Conservation (phyloP, 2,113 vertebrate genomes). For the Leptosomus discolor region DNA sequence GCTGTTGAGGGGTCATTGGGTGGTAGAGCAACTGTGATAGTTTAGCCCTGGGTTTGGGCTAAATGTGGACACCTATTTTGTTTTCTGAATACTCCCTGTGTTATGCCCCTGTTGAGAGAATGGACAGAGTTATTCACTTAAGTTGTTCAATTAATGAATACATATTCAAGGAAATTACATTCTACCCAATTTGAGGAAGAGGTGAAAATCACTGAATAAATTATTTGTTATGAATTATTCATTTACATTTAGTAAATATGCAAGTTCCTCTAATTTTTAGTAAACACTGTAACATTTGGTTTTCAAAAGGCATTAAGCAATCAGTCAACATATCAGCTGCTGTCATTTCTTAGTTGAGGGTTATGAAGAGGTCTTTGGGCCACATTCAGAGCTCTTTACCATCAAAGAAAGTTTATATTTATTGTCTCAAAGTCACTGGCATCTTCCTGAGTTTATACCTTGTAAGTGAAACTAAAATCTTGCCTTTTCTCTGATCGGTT, state of each 20-base stretch:
- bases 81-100: background rate
- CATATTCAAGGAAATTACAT: constrained; percentile 23
- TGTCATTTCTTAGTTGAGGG: background rate
- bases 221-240: constrained; percentile 50
- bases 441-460: background rate
- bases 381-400: background rate
- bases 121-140: background rate
- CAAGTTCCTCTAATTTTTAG: constrained; percentile 2
- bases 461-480: background rate
- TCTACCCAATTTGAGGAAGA: background rate
- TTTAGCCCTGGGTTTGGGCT: no score
- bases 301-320: constrained; percentile 34
- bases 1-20: no score
- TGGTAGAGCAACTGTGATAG: no score
- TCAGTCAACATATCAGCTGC: background rate
- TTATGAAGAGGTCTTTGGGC: background rate
- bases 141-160: constrained; percentile 8
- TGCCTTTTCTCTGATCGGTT: background rate
- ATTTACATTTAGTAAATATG: constrained; percentile 4
- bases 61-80: no score
- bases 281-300: constrained; percentile 21
- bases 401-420: background rate
- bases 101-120: background rate
- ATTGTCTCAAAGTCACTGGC: background rate
- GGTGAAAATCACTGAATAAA: constrained; percentile 22